These are phyloP conservation scores for Aldrovandia affinis DNA, from an alignment of 2,797 vertebrate genomes.

Conservation along the genomic window DNA sequence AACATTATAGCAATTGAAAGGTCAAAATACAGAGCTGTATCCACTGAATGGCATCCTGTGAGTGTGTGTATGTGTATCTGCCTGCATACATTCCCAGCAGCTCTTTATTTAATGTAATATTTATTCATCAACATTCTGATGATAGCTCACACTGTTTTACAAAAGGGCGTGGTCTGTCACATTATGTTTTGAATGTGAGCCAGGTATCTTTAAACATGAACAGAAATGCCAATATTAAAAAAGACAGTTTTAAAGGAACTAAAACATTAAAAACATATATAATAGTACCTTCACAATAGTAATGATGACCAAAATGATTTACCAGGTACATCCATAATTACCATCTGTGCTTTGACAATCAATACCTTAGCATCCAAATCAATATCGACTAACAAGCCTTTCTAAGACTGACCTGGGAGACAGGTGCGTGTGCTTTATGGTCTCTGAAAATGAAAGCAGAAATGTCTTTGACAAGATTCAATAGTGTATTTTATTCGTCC, in stretches of 20 bases:
- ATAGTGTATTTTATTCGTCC: background rate
- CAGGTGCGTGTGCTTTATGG: background rate
- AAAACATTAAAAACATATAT: background rate
- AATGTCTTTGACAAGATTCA: background rate
- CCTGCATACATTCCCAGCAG: too few species aligned
- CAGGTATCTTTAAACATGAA: background rate
- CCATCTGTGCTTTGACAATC: background rate
- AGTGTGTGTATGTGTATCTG: too few species aligned
- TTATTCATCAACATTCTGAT: slow-evolving; percentile 25
- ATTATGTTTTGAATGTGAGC: background rate
- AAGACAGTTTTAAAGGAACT: too few species aligned
- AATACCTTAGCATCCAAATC: background rate
- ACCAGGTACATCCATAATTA: background rate
- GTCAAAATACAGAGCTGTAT: background rate
- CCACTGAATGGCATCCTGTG: background rate
- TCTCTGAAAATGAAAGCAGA: background rate
- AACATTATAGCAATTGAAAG: background rate
- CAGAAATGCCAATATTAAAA: too few species aligned
- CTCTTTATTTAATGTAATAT: too few species aligned
- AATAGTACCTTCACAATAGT: background rate
- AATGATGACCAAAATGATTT: background rate
- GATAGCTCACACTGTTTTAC: slow-evolving; percentile 9
- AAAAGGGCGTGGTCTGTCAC: slow-evolving; percentile 16
- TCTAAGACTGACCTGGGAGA: background rate
- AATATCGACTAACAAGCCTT: background rate